Evolutionary conservation across 2,888 invertebrate genomes (phyloP), one percentile per base, ranked within the genome.

Genomic region (Mayetiola destructor): DNA sequence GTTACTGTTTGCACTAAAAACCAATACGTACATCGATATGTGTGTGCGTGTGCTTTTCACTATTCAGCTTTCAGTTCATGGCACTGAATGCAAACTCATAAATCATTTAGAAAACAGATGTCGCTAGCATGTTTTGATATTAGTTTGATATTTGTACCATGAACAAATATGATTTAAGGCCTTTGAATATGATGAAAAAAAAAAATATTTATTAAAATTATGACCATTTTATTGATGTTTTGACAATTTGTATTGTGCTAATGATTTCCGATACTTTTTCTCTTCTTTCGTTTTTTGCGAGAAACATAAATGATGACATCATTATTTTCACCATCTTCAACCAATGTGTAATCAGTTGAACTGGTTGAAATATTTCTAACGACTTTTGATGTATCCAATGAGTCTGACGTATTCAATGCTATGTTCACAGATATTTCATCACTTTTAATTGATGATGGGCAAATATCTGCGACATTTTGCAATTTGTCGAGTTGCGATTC

Each of bases 331-430:
- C n/a, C n/a, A 27, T 48, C 20, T n/a, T 48, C 48, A 3, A 48
- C 48, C 9, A 48, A 27, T 2, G 27, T 4, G 27, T 48, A 48
- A 16, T 48, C 48, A n/a, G 23, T 48, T 48, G 48, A 27, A 10
- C 48, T 48, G n/a, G 48, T 48, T 10, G 48, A 48, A 48, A 48
- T 48, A 27, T 48, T 48, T n/a, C 27, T 48, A n/a, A 48, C 48
- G n/a, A n/a, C n/a, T n/a, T n/a, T n/a, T n/a, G n/a, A n/a, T n/a
- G n/a, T n/a, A n/a, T n/a, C n/a, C n/a, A n/a, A n/a, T n/a, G n/a
- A n/a, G n/a, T n/a, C n/a, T n/a, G n/a, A n/a, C n/a, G n/a, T n/a
- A n/a, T n/a, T n/a, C n/a, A n/a, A n/a, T n/a, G n/a, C n/a, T n/a
- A n/a, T n/a, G n/a, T n/a, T n/a, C n/a, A n/a, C n/a, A n/a, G n/a